phyloP scores from a whole-genome alignment of 2,113 vertebrate genomes.

The Gambusia affinis region DNA sequence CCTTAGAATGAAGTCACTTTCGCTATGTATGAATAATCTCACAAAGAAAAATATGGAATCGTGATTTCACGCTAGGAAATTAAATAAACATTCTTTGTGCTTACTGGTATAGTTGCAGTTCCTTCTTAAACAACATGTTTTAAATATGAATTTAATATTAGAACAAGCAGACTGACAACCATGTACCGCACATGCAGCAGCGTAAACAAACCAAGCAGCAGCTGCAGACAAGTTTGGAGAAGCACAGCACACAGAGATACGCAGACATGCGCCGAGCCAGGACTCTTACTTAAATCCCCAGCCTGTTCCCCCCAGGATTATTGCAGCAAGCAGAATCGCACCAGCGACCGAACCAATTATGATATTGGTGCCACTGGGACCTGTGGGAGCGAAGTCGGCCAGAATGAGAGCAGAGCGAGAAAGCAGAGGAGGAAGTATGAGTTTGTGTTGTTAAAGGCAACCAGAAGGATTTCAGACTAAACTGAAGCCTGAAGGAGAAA shows the following conservation, averaged over 20 bases:
- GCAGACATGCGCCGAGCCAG: conserved; percentile 44
- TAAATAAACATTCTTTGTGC: background rate
- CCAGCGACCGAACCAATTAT: conserved; percentile 98
- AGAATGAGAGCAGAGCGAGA: background rate
- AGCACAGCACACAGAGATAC: conserved; percentile 41
- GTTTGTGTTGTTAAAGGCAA: background rate
- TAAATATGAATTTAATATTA: background rate
- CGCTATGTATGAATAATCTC: no score
- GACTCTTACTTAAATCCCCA: conserved; percentile 99
- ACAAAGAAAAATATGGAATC: no score
- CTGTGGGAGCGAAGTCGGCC: conserved; percentile 75
- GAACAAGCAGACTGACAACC: background rate
- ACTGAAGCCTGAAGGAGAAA: no score
- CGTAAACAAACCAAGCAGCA: conserved; percentile 18
- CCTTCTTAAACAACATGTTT: background rate
- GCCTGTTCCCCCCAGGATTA: conserved; percentile 97
- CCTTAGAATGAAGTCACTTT: no score
- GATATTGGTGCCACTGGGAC: conserved; percentile 98
- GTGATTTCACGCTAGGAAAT: background rate
- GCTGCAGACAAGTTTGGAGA: conserved; percentile 41
- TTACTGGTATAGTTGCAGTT: no score
- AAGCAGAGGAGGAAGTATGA: background rate
- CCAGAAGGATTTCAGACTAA: no score
- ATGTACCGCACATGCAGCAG: background rate
- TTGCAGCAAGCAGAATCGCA: conserved; percentile 94